Percentiles rank a stretch among this genome's conserved stretches.
phyloP scores from a whole-genome alignment of 2,888 invertebrate species.

The Saturnia japonica region DNA sequence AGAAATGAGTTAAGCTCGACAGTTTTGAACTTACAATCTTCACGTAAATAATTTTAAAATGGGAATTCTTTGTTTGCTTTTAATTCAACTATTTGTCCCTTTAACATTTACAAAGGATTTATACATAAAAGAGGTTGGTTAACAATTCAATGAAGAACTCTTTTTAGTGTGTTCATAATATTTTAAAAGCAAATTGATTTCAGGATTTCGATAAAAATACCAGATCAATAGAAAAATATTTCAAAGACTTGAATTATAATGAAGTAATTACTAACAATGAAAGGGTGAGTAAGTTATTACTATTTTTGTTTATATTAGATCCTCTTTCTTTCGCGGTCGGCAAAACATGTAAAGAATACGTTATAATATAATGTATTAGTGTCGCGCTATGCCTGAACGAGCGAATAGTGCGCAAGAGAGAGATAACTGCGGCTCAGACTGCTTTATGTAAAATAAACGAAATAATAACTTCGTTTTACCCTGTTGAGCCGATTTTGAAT shows the following conservation, averaged over 20 bases:
- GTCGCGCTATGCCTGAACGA: too few species aligned
- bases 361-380: too few species aligned
- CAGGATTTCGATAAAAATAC: neutral
- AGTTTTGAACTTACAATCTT: constrained; percentile 16
- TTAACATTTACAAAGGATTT: constrained; percentile 33
- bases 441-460: too few species aligned
- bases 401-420: too few species aligned
- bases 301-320: too few species aligned
- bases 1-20: constrained; percentile 10
- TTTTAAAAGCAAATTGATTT: neutral
- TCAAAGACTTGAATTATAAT: constrained; percentile 1
- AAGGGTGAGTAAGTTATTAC: constrained; percentile 8
- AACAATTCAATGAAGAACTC: neutral
- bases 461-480: too few species aligned
- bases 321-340: too few species aligned
- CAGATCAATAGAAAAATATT: neutral
- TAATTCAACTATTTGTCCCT: constrained; percentile 21
- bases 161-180: neutral
- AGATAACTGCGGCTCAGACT: too few species aligned
- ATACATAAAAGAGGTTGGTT: constrained; percentile 41
- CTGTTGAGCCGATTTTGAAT: too few species aligned
- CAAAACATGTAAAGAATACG: too few species aligned
- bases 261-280: constrained; percentile 11
- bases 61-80: constrained; percentile 20
- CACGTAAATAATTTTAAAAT: constrained; percentile 21